Base-by-base conservation (phyloP, 2,888 invertebrate species). In the Cheilosia vernalis region DNA sequence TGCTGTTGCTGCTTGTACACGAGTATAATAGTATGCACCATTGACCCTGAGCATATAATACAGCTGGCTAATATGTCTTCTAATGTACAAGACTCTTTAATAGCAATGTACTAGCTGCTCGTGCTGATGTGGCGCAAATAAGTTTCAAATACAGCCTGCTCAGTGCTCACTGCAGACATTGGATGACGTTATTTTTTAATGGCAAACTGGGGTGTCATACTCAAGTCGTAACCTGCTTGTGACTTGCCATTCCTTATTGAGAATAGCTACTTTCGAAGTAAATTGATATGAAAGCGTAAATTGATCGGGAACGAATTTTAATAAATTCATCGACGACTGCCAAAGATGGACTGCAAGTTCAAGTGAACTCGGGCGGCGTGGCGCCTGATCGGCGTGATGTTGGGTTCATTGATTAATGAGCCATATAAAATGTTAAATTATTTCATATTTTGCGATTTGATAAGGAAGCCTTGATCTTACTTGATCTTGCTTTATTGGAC, bases 201-300 rank as follows among this genome's bases (percentile, higher is more conserved):
- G 53, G 42, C n/a, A 40, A 60, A 17, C 44, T 24, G 47, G 70
- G 77, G 77, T 73, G 77, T 72, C 70, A 30, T 30, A 30, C 9
- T 9, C 30, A 13, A 37, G 37, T 37, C 13, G 72, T 77, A 77
- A 72, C 66, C 49, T 30, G 42, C 47, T 72, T 30, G 64, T 33
- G 66, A 72, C 60, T 82, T 61, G 66, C 58, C 37, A 44, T 64
- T 76, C 72, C 77, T 56, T 77, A 82, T 82, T 73, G 61, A 44
- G 67, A 70, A 61, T 67, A 13, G 37, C 37, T 37, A 56, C 55
- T 72, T 73, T 72, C 72, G 44, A 51, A 67, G 61, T 9, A 61
- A 61, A 72, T 82, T 82, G 83, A 83, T 67, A 83, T 17, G 27
- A 78, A 73, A 83, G 83, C 40, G 78, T 78, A 73, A 78, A 83